Evolutionary conservation across 2,797 vertebrate species (phyloP).

Genomic region (Thalassophryne amazonica): DNA sequence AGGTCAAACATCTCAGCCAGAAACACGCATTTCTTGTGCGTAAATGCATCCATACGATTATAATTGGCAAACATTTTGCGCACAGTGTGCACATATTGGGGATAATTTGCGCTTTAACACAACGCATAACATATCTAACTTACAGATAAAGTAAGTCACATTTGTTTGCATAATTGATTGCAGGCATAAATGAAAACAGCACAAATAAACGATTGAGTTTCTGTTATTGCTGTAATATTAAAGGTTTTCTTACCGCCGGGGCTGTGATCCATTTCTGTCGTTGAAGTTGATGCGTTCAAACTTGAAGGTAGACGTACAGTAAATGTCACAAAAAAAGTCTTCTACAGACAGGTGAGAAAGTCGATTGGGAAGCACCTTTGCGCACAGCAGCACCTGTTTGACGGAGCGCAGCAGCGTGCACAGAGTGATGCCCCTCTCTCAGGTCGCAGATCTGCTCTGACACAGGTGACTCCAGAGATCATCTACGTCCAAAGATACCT

Average conservation of each 20-base stretch:
- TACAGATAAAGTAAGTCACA: no score
- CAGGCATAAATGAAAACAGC: no score
- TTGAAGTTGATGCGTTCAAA: constrained; percentile 22
- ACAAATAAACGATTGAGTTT: not conserved
- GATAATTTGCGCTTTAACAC: no score
- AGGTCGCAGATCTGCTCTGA: constrained; percentile 6
- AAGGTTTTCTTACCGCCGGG: constrained; percentile 57
- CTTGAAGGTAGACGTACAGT: constrained; percentile 15
- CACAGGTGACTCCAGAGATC: constrained; percentile 13
- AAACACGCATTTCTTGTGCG: no score
- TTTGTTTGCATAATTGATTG: no score
- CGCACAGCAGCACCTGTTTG: constrained; percentile 51
- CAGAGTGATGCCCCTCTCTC: not conserved
- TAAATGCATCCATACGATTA: no score
- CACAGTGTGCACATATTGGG: no score
- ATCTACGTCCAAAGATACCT: constrained; percentile 29
- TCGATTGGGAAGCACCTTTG: constrained; percentile 33
- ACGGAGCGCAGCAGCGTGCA: constrained; percentile 25
- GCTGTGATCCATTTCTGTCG: constrained; percentile 75
- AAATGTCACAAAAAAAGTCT: constrained; percentile 38
- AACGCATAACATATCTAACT: no score
- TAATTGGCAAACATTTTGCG: no score
- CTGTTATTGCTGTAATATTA: not conserved
- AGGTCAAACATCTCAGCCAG: no score
- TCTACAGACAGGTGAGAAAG: constrained; percentile 35